A percentile compares a stretch with the other conserved stretches of the same genome.
phyloP scores from a whole-genome alignment of 1,140 invertebrate species.

The Chionoecetes opilio region DNA sequence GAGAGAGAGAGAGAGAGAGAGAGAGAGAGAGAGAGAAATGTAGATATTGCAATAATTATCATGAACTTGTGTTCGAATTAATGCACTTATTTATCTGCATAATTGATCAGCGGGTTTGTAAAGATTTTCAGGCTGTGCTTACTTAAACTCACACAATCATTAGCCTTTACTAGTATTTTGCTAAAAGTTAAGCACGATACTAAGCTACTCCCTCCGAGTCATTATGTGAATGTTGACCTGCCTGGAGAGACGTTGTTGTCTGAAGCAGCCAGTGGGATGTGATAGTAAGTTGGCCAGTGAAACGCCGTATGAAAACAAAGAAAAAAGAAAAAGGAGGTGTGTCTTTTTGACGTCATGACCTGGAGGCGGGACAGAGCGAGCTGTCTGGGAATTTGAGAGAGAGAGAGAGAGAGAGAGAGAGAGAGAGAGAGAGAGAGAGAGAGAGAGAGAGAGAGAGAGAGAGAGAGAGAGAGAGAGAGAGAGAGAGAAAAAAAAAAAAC shows the following conservation, averaged over 20 bases:
- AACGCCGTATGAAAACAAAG: background rate
- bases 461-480: background rate
- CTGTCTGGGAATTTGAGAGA: conserved; percentile 4
- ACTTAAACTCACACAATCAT: no score
- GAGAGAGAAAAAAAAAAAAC: background rate
- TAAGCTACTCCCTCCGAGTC: no score
- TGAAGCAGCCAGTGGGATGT: background rate
- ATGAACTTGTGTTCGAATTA: no score
- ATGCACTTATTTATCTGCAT: no score
- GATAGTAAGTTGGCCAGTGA: background rate
- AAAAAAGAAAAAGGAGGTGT: background rate
- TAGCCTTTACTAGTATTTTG: no score
- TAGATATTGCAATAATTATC: no score
- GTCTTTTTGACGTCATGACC: conserved; percentile 10
- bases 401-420: conserved; percentile 42
- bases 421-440: conserved; percentile 39
- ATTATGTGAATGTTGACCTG: no score
- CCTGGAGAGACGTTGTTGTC: background rate
- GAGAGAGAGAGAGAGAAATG: no score
- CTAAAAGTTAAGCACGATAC: no score
- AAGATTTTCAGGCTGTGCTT: no score
- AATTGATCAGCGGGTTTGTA: no score
- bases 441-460: conserved; percentile 40
- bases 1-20: no score
- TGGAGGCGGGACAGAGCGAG: background rate